Percentiles rank a stretch among this genome's conserved stretches.
Evolutionary conservation across 2,797 vertebrate genomes (phyloP).

Genomic region (Percopsis omiscomaycus): DNA sequence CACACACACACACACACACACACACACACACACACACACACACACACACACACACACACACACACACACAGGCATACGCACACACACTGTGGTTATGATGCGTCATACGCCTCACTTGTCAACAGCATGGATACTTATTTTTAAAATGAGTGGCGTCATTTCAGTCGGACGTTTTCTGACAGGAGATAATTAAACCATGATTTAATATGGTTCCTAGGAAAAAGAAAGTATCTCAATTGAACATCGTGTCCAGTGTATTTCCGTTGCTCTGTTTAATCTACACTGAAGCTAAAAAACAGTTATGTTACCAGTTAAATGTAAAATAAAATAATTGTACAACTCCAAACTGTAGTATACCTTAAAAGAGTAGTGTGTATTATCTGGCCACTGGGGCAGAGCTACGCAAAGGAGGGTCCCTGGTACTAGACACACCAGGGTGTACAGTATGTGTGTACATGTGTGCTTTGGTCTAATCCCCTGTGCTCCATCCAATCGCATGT

Average conservation of each 20-base stretch:
- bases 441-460: too few relatives aligned
- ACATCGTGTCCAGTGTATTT: neutral
- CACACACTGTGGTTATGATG: slow-evolving; percentile 6
- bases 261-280: neutral
- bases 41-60: neutral
- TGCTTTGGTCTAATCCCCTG: too few relatives aligned
- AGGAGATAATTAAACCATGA: neutral
- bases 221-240: neutral
- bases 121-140: neutral
- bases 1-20: slow-evolving; percentile 3
- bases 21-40: slow-evolving; percentile 6
- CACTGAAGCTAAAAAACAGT: too few relatives aligned
- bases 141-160: neutral
- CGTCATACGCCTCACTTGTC: neutral
- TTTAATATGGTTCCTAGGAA: neutral
- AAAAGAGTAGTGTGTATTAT: too few relatives aligned
- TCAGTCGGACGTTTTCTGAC: neutral
- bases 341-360: too few relatives aligned
- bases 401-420: too few relatives aligned
- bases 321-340: too few relatives aligned
- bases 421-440: too few relatives aligned
- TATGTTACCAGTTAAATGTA: too few relatives aligned
- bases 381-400: too few relatives aligned
- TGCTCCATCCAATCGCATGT: too few relatives aligned
- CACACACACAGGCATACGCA: neutral